These are phyloP conservation scores for Stercorarius parasiticus DNA, from an alignment of 2,113 vertebrate genomes.

Conservation along the genomic window DNA sequence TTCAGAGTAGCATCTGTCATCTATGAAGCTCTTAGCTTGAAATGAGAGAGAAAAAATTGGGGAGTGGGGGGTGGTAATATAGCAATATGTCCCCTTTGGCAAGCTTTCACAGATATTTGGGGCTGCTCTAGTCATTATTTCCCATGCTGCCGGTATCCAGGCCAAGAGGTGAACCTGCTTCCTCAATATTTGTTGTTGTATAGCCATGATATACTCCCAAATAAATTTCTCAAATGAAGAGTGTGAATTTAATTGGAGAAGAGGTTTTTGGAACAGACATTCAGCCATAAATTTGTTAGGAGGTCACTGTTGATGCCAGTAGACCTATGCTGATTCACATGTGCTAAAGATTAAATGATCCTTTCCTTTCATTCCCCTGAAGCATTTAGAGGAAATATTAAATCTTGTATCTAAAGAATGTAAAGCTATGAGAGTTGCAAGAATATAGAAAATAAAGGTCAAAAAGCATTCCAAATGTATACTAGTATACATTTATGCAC, in stretches of 20 bases:
- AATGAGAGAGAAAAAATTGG: not conserved
- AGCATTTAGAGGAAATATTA: constrained; percentile 24
- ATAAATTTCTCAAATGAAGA: not conserved
- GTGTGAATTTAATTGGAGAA: not conserved
- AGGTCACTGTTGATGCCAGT: not conserved
- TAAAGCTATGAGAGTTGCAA: not conserved
- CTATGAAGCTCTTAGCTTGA: not conserved
- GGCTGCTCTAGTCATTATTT: not conserved
- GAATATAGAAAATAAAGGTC: not conserved
- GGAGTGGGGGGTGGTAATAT: too few relatives aligned
- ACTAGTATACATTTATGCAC: not conserved
- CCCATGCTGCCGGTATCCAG: not conserved
- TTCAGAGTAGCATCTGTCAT: not conserved
- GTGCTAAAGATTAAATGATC: not conserved
- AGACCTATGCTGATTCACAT: not conserved
- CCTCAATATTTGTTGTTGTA: not conserved
- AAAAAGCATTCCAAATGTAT: not conserved
- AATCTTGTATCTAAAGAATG: not conserved
- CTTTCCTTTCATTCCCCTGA: not conserved
- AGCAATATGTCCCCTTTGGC: not conserved
- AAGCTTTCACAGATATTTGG: not conserved
- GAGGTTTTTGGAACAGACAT: not conserved
- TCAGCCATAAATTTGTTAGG: not conserved
- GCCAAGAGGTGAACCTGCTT: not conserved
- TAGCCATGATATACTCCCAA: not conserved